Base-by-base conservation (phyloP, 2,888 invertebrate genomes). In the Callyntrura guangdongensis region DNA sequence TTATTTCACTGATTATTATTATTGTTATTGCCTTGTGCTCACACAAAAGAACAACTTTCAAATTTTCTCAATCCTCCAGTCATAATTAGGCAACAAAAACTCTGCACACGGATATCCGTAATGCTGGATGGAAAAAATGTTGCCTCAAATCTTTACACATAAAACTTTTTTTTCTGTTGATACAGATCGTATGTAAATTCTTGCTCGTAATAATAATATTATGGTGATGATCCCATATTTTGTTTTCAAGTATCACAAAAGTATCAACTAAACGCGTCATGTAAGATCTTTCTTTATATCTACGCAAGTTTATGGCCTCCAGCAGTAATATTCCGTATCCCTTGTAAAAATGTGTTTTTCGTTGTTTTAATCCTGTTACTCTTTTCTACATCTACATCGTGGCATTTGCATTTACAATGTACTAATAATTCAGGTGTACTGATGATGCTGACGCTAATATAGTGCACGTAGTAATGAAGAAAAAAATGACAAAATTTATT, bases 401-500 rank as follows among this genome's bases (percentile, higher is more conserved):
- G 17, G 17, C 27, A 36, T 17, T n/a, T 22, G 45, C 6, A 36
- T 36, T 36, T 6, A 36, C 36, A 36, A 6, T 36, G 36, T 36
- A 36, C 2, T 53, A 56, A 74, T 74, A 59, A 25, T 84, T 74
- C 74, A 69, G 27, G 53, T 8, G 49, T 74, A 56, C 45, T 79
- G 87, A 53, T 87, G 67, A 22, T 59, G 20, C 53, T 79, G 53
- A 64, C n/a, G 4, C 59, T 67, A 22, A 14, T 86, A 20, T 25
- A 49, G 47, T 56, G 72, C 25, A 1, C 45, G 64, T 77, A 64
- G 86, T 53, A 89, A 89, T 83, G 89, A 87, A 89, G 83, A 83
- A 82, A 84, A 89, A 83, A 49, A 74, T 83, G 89, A 89, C 89
- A 89, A 83, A 83, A 89, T 89, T 89, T 89, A 89, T 89, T 89